These are phyloP conservation scores for Aphelinus certus DNA, from an alignment of 1,140 invertebrate genomes.

Conservation along the genomic window DNA sequence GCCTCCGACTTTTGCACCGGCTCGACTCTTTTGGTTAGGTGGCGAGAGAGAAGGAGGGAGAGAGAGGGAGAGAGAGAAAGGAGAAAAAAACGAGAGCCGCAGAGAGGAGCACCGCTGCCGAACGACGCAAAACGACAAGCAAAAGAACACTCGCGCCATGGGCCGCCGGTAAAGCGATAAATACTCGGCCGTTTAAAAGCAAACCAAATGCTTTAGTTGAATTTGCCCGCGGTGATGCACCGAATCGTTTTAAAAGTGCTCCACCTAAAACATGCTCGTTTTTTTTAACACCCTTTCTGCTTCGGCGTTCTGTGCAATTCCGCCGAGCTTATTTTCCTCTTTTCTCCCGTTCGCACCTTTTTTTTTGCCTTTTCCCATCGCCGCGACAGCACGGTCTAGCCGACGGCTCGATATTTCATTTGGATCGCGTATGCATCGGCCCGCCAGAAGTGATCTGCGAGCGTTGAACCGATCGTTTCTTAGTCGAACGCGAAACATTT, in stretches of 20 bases:
- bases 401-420: no score
- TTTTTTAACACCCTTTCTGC: conserved; percentile 19
- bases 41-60: no score
- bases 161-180: conserved; percentile 31
- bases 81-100: not conserved
- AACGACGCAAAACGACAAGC: conserved; percentile 30
- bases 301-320: not conserved
- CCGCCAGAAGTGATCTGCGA: no score
- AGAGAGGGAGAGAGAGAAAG: no score
- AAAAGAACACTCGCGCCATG: conserved; percentile 13
- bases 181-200: conserved; percentile 40
- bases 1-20: not conserved
- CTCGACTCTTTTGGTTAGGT: not conserved
- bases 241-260: conserved; percentile 42
- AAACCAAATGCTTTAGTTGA: conserved; percentile 40
- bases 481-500: no score
- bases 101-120: conserved; percentile 16
- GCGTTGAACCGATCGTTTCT: no score
- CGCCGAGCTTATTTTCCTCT: not conserved
- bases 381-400: not conserved
- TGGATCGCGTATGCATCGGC: no score
- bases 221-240: conserved; percentile 35
- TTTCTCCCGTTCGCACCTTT: not conserved
- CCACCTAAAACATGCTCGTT: conserved; percentile 20
- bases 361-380: not conserved